Conservation (phyloP, 2,113 vertebrate species). For the Dolichotis patagonum region DNA sequence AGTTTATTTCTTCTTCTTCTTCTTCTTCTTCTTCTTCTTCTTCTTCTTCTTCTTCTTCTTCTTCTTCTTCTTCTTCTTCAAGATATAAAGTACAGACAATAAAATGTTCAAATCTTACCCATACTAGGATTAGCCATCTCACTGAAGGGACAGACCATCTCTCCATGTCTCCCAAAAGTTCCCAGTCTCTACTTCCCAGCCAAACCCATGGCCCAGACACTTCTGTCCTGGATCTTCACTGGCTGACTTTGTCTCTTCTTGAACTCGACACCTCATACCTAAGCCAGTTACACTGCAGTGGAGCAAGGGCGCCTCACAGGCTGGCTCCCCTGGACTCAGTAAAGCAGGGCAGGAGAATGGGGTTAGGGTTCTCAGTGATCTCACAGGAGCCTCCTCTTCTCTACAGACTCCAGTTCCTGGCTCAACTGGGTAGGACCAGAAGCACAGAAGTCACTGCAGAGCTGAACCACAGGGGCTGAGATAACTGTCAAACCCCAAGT, state of each 20-base stretch:
- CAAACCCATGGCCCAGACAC: too few species aligned
- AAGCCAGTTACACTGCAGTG: neutral
- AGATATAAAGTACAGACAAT: neutral
- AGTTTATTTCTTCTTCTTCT: neutral
- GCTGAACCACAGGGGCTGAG: neutral
- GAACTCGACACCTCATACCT: neutral
- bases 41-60: neutral
- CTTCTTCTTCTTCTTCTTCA: neutral
- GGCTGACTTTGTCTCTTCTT: neutral
- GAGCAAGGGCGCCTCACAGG: neutral
- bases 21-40: neutral
- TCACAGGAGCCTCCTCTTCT: too few species aligned
- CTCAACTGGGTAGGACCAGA: neutral
- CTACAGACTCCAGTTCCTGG: neutral
- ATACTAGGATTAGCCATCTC: too few species aligned
- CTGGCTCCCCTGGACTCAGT: neutral
- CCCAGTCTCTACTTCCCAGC: neutral
- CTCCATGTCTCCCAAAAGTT: too few species aligned
- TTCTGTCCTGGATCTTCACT: neutral
- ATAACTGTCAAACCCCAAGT: accelerated
- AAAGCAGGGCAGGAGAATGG: neutral
- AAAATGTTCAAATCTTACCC: neutral
- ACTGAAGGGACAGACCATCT: neutral
- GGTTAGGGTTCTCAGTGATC: neutral
- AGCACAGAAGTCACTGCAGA: neutral